phyloP scores from a whole-genome alignment of 2,888 invertebrate genomes.

The Yponomeuta evonymella region DNA sequence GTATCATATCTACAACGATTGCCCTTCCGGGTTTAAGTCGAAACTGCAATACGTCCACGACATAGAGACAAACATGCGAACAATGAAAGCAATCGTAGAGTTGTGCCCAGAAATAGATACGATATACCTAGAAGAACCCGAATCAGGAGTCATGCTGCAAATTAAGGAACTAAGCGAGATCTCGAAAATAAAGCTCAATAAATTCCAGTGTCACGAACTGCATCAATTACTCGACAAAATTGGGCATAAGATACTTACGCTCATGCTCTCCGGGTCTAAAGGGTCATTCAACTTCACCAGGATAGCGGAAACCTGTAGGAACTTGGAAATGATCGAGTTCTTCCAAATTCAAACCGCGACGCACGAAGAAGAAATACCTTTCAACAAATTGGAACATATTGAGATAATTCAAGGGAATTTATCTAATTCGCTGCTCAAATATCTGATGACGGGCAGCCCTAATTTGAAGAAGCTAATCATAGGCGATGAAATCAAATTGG shows the following conservation, averaged over 20 bases:
- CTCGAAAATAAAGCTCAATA: slow-evolving; percentile 77
- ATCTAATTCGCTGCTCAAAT: slow-evolving; percentile 73
- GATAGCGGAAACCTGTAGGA: slow-evolving; percentile 76
- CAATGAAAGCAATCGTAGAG: slow-evolving; percentile 75
- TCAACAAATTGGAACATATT: slow-evolving; percentile 78
- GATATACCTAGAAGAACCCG: slow-evolving; percentile 79
- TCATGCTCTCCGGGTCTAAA: slow-evolving; percentile 76
- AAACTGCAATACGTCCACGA: slow-evolving; percentile 82
- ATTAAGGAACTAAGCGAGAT: slow-evolving; percentile 67
- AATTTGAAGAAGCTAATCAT: slow-evolving; percentile 78
- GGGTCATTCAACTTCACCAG: slow-evolving; percentile 77
- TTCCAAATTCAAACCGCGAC: slow-evolving; percentile 79
- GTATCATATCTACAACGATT: slow-evolving; percentile 65
- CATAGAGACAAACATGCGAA: slow-evolving; percentile 76
- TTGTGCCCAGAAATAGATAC: slow-evolving; percentile 79
- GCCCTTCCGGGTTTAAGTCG: slow-evolving; percentile 73
- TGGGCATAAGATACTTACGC: slow-evolving; percentile 70
- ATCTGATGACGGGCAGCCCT: slow-evolving; percentile 77
- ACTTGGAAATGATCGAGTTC: slow-evolving; percentile 78
- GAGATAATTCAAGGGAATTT: slow-evolving; percentile 81
- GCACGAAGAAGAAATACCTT: slow-evolving; percentile 72
- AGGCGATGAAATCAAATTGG: slow-evolving; percentile 79
- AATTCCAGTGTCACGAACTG: slow-evolving; percentile 78
- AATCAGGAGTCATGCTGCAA: slow-evolving; percentile 67
- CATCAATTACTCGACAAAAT: slow-evolving; percentile 73